phyloP scores from a whole-genome alignment of 2,888 invertebrate genomes.

The Aporophyla nigra region DNA sequence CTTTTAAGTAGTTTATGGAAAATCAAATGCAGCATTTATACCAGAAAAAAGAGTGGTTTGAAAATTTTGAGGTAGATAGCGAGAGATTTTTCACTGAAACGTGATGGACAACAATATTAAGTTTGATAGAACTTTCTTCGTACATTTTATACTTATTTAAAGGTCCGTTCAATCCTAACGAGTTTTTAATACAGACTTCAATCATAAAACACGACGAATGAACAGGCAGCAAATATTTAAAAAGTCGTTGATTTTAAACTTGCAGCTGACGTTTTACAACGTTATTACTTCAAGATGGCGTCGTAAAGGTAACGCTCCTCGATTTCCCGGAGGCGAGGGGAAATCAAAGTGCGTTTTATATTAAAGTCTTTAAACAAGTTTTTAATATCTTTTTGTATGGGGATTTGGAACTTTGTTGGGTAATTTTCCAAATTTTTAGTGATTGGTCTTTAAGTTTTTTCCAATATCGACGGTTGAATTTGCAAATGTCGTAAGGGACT shows the following conservation, averaged over 20 bases:
- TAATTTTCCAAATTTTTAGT: slow-evolving; percentile 6
- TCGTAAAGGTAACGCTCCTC: slow-evolving; percentile 52
- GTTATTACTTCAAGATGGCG: slow-evolving; percentile 49
- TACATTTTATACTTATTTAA: slow-evolving; percentile 15
- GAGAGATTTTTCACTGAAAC: too few relatives aligned
- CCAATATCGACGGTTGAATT: slow-evolving; percentile 1
- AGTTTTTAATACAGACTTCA: slow-evolving; percentile 41
- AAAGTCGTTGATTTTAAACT: slow-evolving; percentile 55
- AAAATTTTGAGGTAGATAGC: background rate
- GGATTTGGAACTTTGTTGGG: background rate
- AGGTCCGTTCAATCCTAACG: background rate
- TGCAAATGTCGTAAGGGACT: too few relatives aligned
- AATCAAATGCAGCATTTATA: background rate
- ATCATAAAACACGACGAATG: slow-evolving; percentile 46
- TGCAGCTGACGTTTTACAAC: slow-evolving; percentile 61
- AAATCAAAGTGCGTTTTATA: slow-evolving; percentile 52
- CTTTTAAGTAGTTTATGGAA: too few relatives aligned
- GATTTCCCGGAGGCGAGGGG: slow-evolving; percentile 45
- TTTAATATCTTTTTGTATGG: slow-evolving; percentile 50
- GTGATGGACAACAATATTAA: background rate
- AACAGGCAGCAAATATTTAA: slow-evolving; percentile 58
- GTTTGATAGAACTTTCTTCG: background rate
- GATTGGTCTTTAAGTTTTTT: slow-evolving; percentile 26
- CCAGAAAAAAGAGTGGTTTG: background rate
- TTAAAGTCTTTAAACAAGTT: slow-evolving; percentile 48